These are phyloP conservation scores for Eilema sororculum DNA, from an alignment of 2,888 invertebrate species.

Conservation along the genomic window DNA sequence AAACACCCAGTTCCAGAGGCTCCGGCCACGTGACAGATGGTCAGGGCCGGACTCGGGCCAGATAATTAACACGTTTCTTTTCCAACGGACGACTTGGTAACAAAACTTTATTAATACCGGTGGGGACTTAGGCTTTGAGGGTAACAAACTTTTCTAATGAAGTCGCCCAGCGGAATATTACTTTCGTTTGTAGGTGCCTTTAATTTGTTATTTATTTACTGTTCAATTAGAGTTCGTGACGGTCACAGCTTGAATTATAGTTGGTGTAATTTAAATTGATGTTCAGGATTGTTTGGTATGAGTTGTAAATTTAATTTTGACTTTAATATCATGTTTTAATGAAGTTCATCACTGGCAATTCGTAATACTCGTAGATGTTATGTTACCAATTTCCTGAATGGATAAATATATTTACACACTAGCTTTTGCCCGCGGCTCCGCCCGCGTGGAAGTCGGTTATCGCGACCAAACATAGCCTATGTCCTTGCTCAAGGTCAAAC, in stretches of 20 bases:
- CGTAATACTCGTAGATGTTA: background rate
- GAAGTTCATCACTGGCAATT: background rate
- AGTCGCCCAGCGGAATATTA: conserved; percentile 81
- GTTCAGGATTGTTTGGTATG: conserved; percentile 17
- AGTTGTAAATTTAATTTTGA: conserved; percentile 9
- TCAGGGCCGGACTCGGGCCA: conserved; percentile 62
- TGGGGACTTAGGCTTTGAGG: conserved; percentile 81
- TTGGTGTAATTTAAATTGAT: conserved; percentile 38
- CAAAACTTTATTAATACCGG: conserved; percentile 87
- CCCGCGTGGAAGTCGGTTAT: too few species aligned
- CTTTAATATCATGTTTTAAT: background rate
- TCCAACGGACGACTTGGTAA: conserved; percentile 71
- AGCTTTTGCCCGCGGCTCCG: too few species aligned
- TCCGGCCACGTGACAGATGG: conserved; percentile 76
- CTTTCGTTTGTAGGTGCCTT: conserved; percentile 73
- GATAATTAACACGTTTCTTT: conserved; percentile 86
- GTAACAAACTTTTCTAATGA: conserved; percentile 86
- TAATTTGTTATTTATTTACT: conserved; percentile 81
- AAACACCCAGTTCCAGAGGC: conserved; percentile 51
- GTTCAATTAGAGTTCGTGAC: conserved; percentile 41
- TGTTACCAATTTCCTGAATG: background rate
- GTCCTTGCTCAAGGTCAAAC: too few species aligned
- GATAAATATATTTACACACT: too few species aligned
- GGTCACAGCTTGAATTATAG: conserved; percentile 26
- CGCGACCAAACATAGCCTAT: too few species aligned